These are phyloP conservation scores for Galemys pyrenaicus DNA, from an alignment of 2,113 vertebrate species.

Conservation along the genomic window DNA sequence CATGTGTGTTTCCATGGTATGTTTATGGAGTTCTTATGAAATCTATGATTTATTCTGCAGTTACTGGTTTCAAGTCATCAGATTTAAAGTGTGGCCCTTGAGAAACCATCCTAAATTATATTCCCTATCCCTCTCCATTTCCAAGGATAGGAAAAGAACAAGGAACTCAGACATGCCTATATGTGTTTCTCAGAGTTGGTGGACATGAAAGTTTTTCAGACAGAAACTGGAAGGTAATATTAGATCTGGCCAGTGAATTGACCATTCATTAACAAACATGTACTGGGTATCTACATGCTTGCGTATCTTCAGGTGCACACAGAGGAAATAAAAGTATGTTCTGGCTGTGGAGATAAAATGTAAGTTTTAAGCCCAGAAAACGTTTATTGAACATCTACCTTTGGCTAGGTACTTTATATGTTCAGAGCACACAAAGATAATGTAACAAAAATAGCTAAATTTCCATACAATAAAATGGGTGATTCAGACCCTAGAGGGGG, in stretches of 20 bases:
- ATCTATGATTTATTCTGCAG: background rate
- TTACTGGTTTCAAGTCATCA: background rate
- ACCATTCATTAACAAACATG: background rate
- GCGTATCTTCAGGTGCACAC: background rate
- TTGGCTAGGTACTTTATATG: background rate
- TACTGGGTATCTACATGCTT: background rate
- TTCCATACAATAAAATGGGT: background rate
- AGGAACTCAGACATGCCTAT: background rate
- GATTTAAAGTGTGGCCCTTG: background rate
- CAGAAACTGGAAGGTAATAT: background rate
- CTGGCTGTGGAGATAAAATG: background rate
- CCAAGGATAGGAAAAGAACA: background rate
- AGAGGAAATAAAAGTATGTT: background rate
- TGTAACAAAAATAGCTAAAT: background rate
- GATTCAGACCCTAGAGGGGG: slow-evolving; percentile 11
- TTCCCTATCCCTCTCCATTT: background rate
- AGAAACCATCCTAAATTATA: background rate
- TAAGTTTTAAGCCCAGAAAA: background rate
- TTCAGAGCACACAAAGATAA: background rate
- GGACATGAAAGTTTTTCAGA: background rate
- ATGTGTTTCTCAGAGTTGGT: background rate
- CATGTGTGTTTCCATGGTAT: background rate
- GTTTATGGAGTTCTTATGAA: background rate
- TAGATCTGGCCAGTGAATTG: background rate
- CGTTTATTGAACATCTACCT: background rate